Evolutionary conservation across 1,140 invertebrate species (phyloP).

Genomic region (Microplitis mediator): DNA sequence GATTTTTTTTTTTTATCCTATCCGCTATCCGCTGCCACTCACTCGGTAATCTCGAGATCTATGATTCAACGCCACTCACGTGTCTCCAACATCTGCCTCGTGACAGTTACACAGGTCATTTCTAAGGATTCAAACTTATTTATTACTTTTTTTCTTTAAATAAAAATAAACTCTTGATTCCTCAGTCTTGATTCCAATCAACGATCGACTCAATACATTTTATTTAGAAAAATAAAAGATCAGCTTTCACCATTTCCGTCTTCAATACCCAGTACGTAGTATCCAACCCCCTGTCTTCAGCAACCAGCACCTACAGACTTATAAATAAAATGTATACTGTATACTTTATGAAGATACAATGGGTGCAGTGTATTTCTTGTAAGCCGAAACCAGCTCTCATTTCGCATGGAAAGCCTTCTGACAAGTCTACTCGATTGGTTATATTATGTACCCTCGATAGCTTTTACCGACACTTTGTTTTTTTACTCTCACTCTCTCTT

Average conservation of each 20-base stretch:
- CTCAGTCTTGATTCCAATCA: no score
- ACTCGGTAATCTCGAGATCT: slow-evolving; percentile 49
- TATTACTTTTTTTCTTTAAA: no score
- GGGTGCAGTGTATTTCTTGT: neutral
- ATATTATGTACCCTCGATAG: neutral
- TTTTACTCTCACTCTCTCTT: no score
- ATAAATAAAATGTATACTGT: neutral
- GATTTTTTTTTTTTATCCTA: neutral
- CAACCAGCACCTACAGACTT: no score
- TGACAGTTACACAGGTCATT: slow-evolving; percentile 33
- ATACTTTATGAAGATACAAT: neutral
- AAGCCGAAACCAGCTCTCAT: neutral
- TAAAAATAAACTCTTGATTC: no score
- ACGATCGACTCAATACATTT: no score
- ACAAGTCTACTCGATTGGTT: neutral
- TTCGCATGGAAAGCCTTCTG: neutral
- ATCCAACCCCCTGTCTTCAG: no score
- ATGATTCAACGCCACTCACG: slow-evolving; percentile 51
- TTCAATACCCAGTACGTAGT: no score
- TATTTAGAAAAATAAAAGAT: no score
- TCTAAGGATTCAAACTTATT: no score
- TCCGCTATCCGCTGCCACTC: slow-evolving; percentile 30
- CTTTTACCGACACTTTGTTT: neutral
- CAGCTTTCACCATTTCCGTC: no score
- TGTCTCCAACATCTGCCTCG: slow-evolving; percentile 46